phyloP scores from a whole-genome alignment of 1,140 invertebrate genomes.

The Nasonia vitripennis region DNA sequence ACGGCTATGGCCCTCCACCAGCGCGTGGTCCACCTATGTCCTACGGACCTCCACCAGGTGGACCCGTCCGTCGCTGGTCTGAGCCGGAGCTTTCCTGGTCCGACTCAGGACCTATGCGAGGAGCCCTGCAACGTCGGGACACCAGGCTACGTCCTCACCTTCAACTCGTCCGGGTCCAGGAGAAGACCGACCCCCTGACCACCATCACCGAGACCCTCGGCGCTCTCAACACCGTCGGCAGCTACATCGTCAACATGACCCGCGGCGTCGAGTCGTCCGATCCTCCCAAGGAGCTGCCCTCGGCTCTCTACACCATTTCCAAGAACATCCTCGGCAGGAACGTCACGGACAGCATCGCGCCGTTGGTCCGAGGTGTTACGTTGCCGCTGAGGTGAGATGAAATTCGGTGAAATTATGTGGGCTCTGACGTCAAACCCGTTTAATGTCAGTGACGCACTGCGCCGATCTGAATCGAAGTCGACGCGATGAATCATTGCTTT shows the following conservation, averaged over 20 bases:
- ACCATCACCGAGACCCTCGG: constrained; percentile 79
- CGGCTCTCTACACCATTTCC: constrained; percentile 86
- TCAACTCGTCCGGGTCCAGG: constrained; percentile 60
- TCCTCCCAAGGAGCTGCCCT: constrained; percentile 78
- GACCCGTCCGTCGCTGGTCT: background rate
- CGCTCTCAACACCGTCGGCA: constrained; percentile 87
- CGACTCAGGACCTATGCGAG: background rate
- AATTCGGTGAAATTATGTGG: background rate
- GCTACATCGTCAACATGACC: constrained; percentile 88
- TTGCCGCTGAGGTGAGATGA: constrained; percentile 74
- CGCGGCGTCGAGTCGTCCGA: constrained; percentile 73
- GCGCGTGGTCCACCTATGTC: background rate
- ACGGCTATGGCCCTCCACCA: constrained; percentile 22
- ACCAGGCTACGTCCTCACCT: constrained; percentile 62
- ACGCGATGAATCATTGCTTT: background rate
- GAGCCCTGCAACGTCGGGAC: constrained; percentile 61
- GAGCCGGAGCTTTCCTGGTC: constrained; percentile 19
- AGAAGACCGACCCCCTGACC: constrained; percentile 66
- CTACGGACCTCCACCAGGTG: background rate
- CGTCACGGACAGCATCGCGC: constrained; percentile 86
- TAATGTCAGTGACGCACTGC: too few relatives aligned
- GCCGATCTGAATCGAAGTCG: background rate
- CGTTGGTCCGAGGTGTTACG: constrained; percentile 81
- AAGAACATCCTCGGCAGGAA: constrained; percentile 87
- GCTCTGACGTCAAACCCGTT: background rate